Percentiles rank a stretch among this genome's conserved stretches.
phyloP scores from a whole-genome alignment of 2,113 vertebrate genomes.

The Hyperopisus bebe region DNA sequence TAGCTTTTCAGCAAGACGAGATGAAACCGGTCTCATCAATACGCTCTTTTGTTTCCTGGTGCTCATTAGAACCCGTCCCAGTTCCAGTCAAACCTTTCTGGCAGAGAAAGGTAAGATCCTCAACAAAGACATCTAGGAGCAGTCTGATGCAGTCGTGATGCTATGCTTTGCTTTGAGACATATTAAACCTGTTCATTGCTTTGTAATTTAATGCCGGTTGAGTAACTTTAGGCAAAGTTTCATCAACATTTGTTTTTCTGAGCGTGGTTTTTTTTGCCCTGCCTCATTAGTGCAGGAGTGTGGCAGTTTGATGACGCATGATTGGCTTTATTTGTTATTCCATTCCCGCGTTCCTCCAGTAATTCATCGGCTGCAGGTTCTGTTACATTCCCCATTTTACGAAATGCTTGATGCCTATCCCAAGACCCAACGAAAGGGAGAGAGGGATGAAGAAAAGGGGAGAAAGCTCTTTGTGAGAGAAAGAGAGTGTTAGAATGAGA shows the following conservation, averaged over 20 bases:
- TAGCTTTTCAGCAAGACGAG: background rate
- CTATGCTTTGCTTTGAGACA: background rate
- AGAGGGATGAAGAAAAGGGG: background rate
- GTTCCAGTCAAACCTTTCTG: background rate
- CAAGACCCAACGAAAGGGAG: background rate
- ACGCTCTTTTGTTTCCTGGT: background rate
- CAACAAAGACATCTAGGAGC: background rate
- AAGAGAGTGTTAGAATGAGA: background rate
- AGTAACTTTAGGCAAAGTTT: slow-evolving; percentile 38
- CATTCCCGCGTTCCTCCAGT: slow-evolving; percentile 41
- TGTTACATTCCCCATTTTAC: background rate
- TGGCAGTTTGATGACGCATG: slow-evolving; percentile 56
- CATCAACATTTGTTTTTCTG: slow-evolving; percentile 33
- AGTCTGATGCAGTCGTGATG: slow-evolving; percentile 4
- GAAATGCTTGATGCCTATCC: background rate
- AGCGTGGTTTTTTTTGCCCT: slow-evolving; percentile 30
- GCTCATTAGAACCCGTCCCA: background rate
- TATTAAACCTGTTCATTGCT: background rate
- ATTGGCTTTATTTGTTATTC: slow-evolving; percentile 44
- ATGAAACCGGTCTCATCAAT: slow-evolving; percentile 6
- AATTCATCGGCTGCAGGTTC: slow-evolving; percentile 34
- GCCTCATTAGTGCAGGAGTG: slow-evolving; percentile 10
- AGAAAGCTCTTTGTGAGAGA: background rate
- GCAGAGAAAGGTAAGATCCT: background rate
- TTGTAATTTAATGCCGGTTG: slow-evolving; percentile 31